Conservation (phyloP, 2,888 invertebrate species). For the Quadroppia sp. region DNA sequence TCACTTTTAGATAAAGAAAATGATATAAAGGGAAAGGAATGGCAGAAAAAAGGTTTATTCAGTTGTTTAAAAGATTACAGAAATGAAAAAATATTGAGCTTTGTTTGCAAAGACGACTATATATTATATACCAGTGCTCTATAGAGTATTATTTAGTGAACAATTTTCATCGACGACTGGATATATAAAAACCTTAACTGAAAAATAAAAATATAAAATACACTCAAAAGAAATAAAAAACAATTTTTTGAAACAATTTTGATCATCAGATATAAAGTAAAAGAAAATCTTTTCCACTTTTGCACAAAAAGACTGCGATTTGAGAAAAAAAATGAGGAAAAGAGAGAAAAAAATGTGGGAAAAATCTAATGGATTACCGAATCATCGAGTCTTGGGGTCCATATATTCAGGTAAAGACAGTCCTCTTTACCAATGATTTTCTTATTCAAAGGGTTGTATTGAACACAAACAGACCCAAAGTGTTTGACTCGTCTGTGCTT, state of each 20-base stretch:
- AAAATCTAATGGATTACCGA: conserved; percentile 27
- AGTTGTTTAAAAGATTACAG: conserved; percentile 4
- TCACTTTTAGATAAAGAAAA: no score
- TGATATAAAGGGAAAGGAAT: not conserved
- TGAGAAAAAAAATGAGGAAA: not conserved
- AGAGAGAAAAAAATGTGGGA: not conserved
- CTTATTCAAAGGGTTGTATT: conserved; percentile 44
- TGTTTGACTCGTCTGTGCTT: conserved; percentile 42
- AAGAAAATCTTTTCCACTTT: not conserved
- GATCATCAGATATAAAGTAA: not conserved
- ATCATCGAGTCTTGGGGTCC: conserved; percentile 50
- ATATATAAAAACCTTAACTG: not conserved
- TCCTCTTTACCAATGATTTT: conserved; percentile 49
- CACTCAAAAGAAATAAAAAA: not conserved
- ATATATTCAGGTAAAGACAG: conserved; percentile 50
- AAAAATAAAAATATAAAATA: not conserved
- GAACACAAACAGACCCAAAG: conserved; percentile 45
- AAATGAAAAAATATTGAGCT: not conserved
- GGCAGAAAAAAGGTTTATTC: not conserved
- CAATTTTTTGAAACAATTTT: conserved; percentile 9
- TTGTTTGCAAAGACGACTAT: not conserved
- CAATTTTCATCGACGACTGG: no score
- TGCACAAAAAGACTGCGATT: not conserved
- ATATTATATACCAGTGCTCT: not conserved
- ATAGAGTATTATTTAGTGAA: not conserved